A percentile compares a stretch with the other conserved stretches of the same genome.
phyloP scores from a whole-genome alignment of 2,797 vertebrate genomes.

The Falco concolor region DNA sequence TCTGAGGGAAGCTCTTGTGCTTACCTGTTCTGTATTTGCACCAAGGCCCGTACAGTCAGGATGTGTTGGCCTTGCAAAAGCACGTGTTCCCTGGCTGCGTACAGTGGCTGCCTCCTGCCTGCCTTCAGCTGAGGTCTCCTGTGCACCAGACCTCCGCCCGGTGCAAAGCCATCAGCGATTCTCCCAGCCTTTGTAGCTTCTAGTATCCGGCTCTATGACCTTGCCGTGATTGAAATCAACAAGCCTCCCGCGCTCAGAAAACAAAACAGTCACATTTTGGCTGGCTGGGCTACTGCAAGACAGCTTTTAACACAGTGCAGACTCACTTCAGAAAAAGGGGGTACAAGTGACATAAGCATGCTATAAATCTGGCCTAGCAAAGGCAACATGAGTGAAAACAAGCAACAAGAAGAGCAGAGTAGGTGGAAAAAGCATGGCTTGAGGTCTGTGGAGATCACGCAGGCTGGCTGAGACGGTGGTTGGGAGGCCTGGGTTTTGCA shows the following conservation, averaged over 20 bases:
- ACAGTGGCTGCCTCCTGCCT: neutral
- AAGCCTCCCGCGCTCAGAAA: neutral
- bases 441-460: neutral
- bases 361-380: neutral
- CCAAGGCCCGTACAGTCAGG: neutral
- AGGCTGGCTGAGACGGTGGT: neutral
- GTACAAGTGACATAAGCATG: neutral
- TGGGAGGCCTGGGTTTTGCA: neutral
- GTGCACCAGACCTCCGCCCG: neutral
- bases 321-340: neutral
- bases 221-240: neutral
- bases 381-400: neutral
- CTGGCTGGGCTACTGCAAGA: neutral
- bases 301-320: neutral
- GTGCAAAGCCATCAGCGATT: accelerated
- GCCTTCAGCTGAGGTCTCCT: neutral
- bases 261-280: neutral
- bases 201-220: neutral
- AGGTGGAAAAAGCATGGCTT: neutral
- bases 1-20: neutral
- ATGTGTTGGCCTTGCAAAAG: neutral
- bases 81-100: neutral
- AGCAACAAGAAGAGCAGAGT: neutral
- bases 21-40: neutral
- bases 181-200: neutral